Percentiles rank a stretch among this genome's conserved stretches.
These are phyloP conservation scores for Homarus americanus DNA, from an alignment of 1,140 invertebrate genomes.

Conservation along the genomic window DNA sequence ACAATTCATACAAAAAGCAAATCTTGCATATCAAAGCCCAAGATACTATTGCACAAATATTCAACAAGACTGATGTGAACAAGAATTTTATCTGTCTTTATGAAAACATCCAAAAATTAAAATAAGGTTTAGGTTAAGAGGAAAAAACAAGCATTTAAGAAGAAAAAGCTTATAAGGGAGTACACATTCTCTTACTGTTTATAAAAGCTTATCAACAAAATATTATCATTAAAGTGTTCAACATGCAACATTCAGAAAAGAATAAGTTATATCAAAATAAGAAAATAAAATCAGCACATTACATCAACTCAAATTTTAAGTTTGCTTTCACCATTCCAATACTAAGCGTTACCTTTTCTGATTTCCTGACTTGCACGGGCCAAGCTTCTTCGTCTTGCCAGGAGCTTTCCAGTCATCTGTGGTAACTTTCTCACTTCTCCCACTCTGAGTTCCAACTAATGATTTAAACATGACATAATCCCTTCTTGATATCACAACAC, in stretches of 20 bases:
- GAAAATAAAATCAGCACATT: not conserved
- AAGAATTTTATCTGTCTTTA: not conserved
- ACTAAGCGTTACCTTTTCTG: slow-evolving; percentile 48
- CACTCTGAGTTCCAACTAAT: slow-evolving; percentile 29
- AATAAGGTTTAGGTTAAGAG: not conserved
- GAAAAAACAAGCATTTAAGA: not conserved
- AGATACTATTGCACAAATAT: not conserved
- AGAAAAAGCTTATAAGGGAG: not conserved
- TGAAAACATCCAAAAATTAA: not conserved
- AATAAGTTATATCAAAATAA: not conserved
- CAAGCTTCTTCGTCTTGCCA: slow-evolving; percentile 20
- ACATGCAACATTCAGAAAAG: not conserved
- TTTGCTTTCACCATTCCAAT: not conserved
- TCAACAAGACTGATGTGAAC: not conserved
- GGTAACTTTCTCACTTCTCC: slow-evolving; percentile 3
- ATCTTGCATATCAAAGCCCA: not conserved
- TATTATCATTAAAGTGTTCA: not conserved
- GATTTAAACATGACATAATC: slow-evolving; percentile 68
- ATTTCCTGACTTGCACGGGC: slow-evolving; percentile 32
- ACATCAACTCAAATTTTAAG: not conserved
- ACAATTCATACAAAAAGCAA: not conserved
- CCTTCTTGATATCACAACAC: slow-evolving; percentile 59
- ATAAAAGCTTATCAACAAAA: not conserved
- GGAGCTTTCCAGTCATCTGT: slow-evolving; percentile 6
- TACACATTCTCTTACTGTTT: not conserved